Base-by-base conservation (phyloP, 1,140 invertebrate genomes). In the Portunus trituberculatus region DNA sequence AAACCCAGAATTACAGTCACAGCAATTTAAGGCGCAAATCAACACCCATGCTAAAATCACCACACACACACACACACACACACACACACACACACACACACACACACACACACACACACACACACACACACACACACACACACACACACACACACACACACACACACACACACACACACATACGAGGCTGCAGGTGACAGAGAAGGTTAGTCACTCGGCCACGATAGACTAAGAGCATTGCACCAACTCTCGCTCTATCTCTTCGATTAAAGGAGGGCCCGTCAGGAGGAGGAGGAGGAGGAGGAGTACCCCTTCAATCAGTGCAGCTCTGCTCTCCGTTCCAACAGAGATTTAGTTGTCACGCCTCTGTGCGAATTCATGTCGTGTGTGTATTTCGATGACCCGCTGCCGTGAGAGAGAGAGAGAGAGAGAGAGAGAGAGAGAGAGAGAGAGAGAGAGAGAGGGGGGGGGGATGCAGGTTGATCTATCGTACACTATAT, bases 131-230 rank as follows among this genome's bases (percentile, higher is more conserved):
- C 67, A n/a, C 67, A 76, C 67, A 76, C 67, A n/a, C 67, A 76
- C 67, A n/a, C 67, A 76, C 67, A n/a, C 67, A 76, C 67, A 76
- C 67, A 76, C 67, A 76, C 67, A 76, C 67, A 76, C 67, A 76
- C 67, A 76, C 67, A n/a, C 67, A n/a, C 67, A n/a, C 67, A n/a
- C 67, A n/a, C 67, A n/a, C 67, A n/a, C 67, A n/a, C 67, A n/a
- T 25, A 76, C 6, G 20, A 12, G n/a, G 12, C 2, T 20, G 20
- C 67, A 20, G 52, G 52, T 12, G n/a, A 76, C 67, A 76, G 67
- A 20, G 10, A 59, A 59, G 52, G 52, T 59, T 59, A 59, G 52
- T 20, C 52, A 59, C 52, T 14, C 12, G 10, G 52, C 52, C 52
- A 59, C 52, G 12, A 7, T 76, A n/a, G 20, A 76, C 67, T n/a